A percentile compares a stretch with the other conserved stretches of the same genome.
Conservation (phyloP, 2,113 vertebrate species). For the Callipepla californica region DNA sequence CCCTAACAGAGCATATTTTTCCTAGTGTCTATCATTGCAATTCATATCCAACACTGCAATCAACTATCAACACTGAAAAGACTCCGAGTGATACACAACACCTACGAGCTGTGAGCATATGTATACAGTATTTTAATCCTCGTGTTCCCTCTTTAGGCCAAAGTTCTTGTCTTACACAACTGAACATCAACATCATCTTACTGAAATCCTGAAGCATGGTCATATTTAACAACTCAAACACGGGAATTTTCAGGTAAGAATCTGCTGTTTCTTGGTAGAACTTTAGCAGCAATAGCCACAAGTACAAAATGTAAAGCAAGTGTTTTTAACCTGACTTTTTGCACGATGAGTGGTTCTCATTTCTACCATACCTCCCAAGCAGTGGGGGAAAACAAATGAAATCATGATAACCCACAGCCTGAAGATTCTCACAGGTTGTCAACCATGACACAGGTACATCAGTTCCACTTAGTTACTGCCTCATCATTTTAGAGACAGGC, state of each 20-base stretch:
- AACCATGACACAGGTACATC: background rate
- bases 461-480: background rate
- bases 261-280: background rate
- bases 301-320: background rate
- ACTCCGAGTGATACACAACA: background rate
- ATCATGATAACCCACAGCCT: background rate
- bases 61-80: background rate
- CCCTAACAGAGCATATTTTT: background rate
- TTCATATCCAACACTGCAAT: background rate
- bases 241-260: background rate
- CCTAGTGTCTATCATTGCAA: background rate
- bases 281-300: background rate
- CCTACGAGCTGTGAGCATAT: background rate
- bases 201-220: background rate
- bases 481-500: background rate
- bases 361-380: background rate
- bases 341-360: background rate
- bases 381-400: background rate
- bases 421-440: background rate
- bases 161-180: background rate
- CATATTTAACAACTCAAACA: background rate
- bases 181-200: background rate
- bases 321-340: background rate
- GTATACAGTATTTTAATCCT: constrained; percentile 8
- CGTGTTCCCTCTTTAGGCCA: background rate